Evolutionary conservation across 2,888 invertebrate species (phyloP).

Genomic region (Archips xylosteana): DNA sequence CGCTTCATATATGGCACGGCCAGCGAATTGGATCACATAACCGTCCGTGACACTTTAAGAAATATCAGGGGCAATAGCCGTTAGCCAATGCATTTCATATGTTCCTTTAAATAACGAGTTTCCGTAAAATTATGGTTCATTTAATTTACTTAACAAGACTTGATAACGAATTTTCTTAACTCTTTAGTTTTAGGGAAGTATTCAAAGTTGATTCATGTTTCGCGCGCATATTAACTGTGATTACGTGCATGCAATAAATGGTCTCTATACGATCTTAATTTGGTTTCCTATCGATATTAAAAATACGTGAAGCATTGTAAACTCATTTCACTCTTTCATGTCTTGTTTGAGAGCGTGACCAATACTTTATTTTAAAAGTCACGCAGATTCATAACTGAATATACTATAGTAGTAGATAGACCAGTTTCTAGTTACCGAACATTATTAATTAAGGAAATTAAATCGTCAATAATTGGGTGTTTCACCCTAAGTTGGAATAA

Average conservation of each 20-base stretch:
- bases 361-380: background rate
- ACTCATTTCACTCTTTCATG: background rate
- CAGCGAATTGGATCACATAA: constrained; percentile 62
- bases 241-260: background rate
- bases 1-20: constrained; percentile 46
- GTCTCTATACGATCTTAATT: background rate
- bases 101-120: background rate
- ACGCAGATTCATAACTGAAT: background rate
- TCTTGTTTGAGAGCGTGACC: background rate
- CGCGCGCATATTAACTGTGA: background rate
- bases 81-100: constrained; percentile 34
- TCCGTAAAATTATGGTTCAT: background rate
- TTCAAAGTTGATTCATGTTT: background rate
- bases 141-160: background rate
- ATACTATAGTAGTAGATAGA: background rate
- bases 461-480: no score
- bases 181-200: background rate
- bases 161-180: background rate
- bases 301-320: background rate
- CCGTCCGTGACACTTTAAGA: constrained; percentile 69
- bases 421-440: no score
- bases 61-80: constrained; percentile 61
- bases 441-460: background rate
- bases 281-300: background rate
- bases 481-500: no score